Base-by-base conservation (phyloP, 2,797 vertebrate species). In the Clarias pachynema region DNA sequence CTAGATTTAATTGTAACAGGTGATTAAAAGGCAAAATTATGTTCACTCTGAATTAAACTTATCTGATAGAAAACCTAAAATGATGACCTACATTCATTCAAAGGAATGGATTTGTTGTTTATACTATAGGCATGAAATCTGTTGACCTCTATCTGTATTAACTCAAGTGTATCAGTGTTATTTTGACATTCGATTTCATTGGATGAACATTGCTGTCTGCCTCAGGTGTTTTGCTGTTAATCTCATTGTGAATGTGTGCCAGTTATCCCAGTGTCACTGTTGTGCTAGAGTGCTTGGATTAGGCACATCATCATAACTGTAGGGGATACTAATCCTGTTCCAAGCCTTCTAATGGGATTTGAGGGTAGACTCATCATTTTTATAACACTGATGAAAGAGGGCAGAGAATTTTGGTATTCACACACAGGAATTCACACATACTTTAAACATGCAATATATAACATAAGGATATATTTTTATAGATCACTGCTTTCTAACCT, bases 331-430 rank as follows among this genome's bases (percentile, higher is more conserved):
- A 86, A 89, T 89, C 82, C 84, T 65, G 57, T 82, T 84, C 44
- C 8, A 31, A 74, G 66, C 70, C 53, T 84, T 63, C 82, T 87
- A 84, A 89, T 82, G 82, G 70, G 86, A 87, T 87, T 89, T 87
- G 18, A 73, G 56, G 66, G 37, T 40, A 69, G 70, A 86, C 31
- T 86, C 34, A 84, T 86, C 59, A 63, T 80, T 68, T 73, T 86
- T 84, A 84, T 66, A 84, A 49, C 56, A 70, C 53, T 72, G 59
- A 65, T 8, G 66, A 68, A 49, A 65, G 26, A 18, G 57, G 34
- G 49, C 49, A 73, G 15, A 80, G 24, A 82, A 49, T 37, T 78
- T 79, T 83, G 40, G n/a, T 68, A 66, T 59, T 40, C 44, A 65
- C 14, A n/a, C 20, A 22, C 73, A 44, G 16, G 34, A 34, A 57